Conservation (phyloP, 1,140 invertebrate species). For the Leptopilina boulardi region DNA sequence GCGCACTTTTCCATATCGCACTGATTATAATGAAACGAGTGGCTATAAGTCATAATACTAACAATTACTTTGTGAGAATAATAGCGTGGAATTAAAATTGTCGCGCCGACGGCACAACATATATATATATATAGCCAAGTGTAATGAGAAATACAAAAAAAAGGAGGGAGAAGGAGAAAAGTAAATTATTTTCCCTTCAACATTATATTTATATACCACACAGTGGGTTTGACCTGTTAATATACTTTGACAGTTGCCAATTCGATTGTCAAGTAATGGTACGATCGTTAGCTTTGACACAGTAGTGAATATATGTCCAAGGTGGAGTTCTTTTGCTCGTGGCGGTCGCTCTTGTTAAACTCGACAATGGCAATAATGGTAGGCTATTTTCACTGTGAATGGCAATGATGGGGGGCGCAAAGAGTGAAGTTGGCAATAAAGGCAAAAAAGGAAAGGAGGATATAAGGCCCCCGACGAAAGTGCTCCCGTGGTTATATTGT, state of each 20-base stretch:
- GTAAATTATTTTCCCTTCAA: background rate
- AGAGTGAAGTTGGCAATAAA: background rate
- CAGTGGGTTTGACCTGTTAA: slow-evolving; percentile 1
- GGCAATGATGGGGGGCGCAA: slow-evolving; percentile 37
- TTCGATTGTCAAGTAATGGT: slow-evolving; percentile 64
- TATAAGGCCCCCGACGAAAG: slow-evolving; percentile 45
- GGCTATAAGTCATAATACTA: slow-evolving; percentile 13
- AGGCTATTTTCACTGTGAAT: slow-evolving; percentile 58
- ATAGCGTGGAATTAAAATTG: slow-evolving; percentile 25
- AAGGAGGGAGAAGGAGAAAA: background rate
- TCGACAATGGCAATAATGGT: slow-evolving; percentile 50
- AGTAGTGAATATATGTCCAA: slow-evolving; percentile 42
- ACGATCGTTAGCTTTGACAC: slow-evolving; percentile 59
- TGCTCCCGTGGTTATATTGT: slow-evolving; percentile 63
- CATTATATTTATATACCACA: too few relatives aligned
- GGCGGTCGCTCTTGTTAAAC: slow-evolving; percentile 24
- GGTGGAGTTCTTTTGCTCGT: slow-evolving; percentile 38
- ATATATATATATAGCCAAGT: background rate
- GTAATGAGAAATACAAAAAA: background rate
- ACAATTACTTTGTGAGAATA: slow-evolving; percentile 28
- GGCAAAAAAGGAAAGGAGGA: slow-evolving; percentile 39
- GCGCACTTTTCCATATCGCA: background rate
- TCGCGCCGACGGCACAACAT: background rate
- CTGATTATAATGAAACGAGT: background rate
- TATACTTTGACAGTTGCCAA: slow-evolving; percentile 53